Conservation (phyloP, 2,797 vertebrate species). For the Myotis daubentonii region DNA sequence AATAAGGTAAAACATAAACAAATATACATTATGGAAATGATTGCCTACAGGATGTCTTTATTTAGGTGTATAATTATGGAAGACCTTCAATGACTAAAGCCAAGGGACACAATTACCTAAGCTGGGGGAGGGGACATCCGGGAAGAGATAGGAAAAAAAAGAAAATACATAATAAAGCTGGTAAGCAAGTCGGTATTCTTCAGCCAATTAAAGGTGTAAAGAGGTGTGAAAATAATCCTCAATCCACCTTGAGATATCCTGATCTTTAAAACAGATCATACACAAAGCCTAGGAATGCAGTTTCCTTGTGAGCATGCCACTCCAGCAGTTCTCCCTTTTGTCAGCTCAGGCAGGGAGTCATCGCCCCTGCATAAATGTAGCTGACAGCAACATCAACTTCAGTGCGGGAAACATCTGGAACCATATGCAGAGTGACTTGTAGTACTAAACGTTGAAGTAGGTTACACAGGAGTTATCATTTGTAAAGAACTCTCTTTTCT, state of each 20-base stretch:
- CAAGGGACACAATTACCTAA: background rate
- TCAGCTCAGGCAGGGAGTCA: background rate
- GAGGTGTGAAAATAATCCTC: background rate
- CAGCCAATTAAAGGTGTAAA: background rate
- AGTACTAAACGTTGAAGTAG: background rate
- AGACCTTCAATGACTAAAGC: background rate
- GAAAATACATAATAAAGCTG: background rate
- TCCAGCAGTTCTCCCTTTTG: background rate
- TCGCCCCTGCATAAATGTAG: background rate
- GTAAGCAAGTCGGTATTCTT: background rate
- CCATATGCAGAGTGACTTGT: background rate
- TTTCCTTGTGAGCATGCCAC: background rate
- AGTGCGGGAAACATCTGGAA: background rate
- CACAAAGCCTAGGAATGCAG: background rate
- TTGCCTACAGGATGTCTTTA: background rate
- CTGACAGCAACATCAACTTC: background rate
- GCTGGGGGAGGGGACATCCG: rapidly evolving
- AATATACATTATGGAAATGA: background rate
- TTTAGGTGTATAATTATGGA: background rate
- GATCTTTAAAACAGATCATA: background rate
- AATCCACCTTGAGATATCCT: background rate
- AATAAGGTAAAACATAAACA: background rate
- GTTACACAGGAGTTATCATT: background rate
- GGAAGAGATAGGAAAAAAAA: background rate
- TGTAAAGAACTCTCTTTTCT: background rate